Evolutionary conservation across 1,140 invertebrate genomes (phyloP), one percentile per base, ranked within the genome.

Genomic region (Aphelinus certus): DNA sequence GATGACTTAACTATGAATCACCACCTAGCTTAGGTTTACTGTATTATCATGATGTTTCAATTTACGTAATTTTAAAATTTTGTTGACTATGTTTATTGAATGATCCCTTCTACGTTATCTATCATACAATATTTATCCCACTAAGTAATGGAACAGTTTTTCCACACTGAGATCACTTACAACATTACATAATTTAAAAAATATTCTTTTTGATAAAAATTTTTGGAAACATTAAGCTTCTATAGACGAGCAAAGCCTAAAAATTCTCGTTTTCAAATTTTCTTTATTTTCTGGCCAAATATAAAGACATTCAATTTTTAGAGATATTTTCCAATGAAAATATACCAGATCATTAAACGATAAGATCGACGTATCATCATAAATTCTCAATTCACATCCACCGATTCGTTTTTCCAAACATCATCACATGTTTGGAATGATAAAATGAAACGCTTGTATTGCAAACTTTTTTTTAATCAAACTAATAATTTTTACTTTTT

Each of bases 161-260:
- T 2, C 68, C 62, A 66, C 47, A 53, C n/a, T 71, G 73, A 75
- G 73, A 75, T 75, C 73, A 71, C 60, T 67, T 55, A 62, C 48
- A 70, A 75, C 63, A 70, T 65, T 75, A 71, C 56, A 70, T 51
- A 71, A 71, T 75, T 75, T 58, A 60, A 71, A 71, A 71, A 75
- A 75, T 69, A 75, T 69, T 75, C 47, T 48, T 75, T 63, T 45
- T 6, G 45, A 6, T 64, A 60, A 74, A 47, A 66, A 75, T 2
- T 53, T 43, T 70, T 70, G 47, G 51, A 64, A 64, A 64, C 49
- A 62, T 65, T 47, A 72, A 75, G 62, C 62, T 47, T 71, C 49
- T 75, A 60, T 70, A 62, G 9, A 57, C 42, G 53, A 9, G 51
- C 51, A 53, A 53, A 53, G 4, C 4, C 51, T 6, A 53, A 53